Base-by-base conservation (phyloP, 2,888 invertebrate species). In the Dryomyza anilis region DNA sequence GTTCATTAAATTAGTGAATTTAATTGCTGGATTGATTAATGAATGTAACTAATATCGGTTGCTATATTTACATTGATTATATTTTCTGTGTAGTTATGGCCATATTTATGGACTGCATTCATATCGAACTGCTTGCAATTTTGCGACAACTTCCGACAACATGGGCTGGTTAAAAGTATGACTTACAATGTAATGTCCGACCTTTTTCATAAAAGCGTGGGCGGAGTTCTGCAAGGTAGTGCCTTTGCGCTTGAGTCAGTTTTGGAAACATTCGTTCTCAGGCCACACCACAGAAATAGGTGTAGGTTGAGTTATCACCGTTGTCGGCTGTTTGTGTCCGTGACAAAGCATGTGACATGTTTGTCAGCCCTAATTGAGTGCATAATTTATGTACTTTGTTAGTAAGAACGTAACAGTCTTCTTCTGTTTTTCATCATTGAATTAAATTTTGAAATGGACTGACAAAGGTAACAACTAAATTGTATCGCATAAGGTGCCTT, bases 31-130 rank as follows among this genome's bases (percentile, higher is more conserved):
- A n/a, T n/a, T n/a, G n/a, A n/a, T n/a, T n/a, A n/a, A n/a, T n/a
- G n/a, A n/a, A n/a, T n/a, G n/a, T n/a, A n/a, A n/a, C n/a, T n/a
- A n/a, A n/a, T n/a, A n/a, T n/a, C n/a, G n/a, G n/a, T n/a, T n/a
- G n/a, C n/a, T n/a, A n/a, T n/a, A n/a, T n/a, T n/a, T n/a, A n/a
- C n/a, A n/a, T n/a, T n/a, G n/a, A n/a, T n/a, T n/a, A n/a, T n/a
- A n/a, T n/a, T n/a, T n/a, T 67, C 66, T 69, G 67, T 68, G 69
- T 70, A 67, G 67, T 68, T 64, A 59, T 25, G 60, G 60, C 58
- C 64, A 65, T 67, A 61, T 69, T 70, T 69, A 67, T 66, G 60
- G 63, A 45, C 52, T 66, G 56, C 36, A 45, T 25, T 14, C 23
- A 43, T 53, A 16, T 57, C 59, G 59, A 30, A 29, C 45, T 14